A percentile compares a stretch with the other conserved stretches of the same genome.
phyloP scores from a whole-genome alignment of 2,113 vertebrate genomes.

The Rhinichthys klamathensis region DNA sequence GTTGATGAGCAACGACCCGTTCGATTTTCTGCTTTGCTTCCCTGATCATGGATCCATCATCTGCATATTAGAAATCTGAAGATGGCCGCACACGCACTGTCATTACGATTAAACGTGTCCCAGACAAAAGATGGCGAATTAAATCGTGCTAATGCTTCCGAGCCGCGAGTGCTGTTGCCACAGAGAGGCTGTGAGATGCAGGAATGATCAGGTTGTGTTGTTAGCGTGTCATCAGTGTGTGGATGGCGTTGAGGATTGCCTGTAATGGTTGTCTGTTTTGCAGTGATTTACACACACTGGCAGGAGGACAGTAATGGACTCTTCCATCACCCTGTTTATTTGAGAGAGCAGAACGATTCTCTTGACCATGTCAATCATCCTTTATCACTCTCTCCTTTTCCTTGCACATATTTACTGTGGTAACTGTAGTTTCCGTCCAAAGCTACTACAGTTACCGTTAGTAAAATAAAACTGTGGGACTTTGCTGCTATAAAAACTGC shows the following conservation, averaged over 20 bases:
- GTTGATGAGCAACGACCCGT: not conserved
- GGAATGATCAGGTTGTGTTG: not conserved
- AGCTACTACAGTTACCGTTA: not conserved
- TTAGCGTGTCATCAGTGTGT: not conserved
- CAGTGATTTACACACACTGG: not conserved
- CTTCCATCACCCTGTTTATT: not conserved
- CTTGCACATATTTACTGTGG: not conserved
- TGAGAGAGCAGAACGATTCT: not conserved
- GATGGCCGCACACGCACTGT: not conserved
- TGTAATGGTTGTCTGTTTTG: not conserved
- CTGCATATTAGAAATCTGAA: conserved; percentile 7
- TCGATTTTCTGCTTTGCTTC: conserved; percentile 7
- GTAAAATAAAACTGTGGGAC: not conserved
- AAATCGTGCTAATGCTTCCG: not conserved
- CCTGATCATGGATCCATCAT: not conserved
- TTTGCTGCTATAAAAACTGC: not conserved
- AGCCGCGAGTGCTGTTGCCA: not conserved
- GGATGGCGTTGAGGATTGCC: not conserved
- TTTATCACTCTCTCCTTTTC: not conserved
- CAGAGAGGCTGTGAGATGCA: not conserved
- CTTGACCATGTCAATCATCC: not conserved
- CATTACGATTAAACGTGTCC: not conserved
- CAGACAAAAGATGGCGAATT: not conserved
- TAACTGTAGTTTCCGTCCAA: not conserved
- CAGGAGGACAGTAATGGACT: not conserved